Conservation (phyloP, 2,888 invertebrate species). For the Schrankia costaestrigalis region DNA sequence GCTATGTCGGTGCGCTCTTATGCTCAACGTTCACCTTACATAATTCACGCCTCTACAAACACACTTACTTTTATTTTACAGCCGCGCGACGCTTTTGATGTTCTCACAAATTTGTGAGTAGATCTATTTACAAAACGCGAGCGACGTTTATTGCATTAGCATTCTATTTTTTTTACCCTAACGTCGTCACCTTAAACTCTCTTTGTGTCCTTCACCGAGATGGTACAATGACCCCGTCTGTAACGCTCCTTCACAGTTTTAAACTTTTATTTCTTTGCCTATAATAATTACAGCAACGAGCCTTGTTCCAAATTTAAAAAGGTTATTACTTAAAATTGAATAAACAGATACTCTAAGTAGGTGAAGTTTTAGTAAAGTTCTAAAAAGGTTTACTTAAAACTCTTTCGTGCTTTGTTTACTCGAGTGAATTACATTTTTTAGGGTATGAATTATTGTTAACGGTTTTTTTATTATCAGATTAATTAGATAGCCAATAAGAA, state of each 20-base stretch:
- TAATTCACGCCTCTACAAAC: conserved; percentile 35
- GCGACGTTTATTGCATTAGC: conserved; percentile 35
- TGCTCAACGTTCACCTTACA: conserved; percentile 14
- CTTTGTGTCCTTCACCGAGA: not conserved
- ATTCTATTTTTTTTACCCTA: conserved; percentile 20
- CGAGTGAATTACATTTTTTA: conserved; percentile 3
- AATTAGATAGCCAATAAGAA: conserved; percentile 5
- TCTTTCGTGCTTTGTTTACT: conserved; percentile 5
- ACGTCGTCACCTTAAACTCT: conserved; percentile 9
- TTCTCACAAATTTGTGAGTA: conserved; percentile 39
- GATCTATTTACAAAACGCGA: conserved; percentile 40
- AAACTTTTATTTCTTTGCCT: conserved; percentile 7
- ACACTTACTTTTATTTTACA: conserved; percentile 48
- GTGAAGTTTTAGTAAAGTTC: conserved; percentile 15
- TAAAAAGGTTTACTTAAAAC: conserved; percentile 16
- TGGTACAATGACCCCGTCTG: not conserved
- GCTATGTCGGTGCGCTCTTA: conserved; percentile 22
- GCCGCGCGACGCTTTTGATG: conserved; percentile 42
- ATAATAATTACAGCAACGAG: conserved; percentile 13
- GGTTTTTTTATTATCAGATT: conserved; percentile 13
- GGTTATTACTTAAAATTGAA: conserved; percentile 24
- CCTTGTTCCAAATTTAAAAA: conserved; percentile 15
- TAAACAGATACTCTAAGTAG: conserved; percentile 22
- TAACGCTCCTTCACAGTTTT: not conserved
- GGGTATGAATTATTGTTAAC: conserved; percentile 13